A percentile compares a stretch with the other conserved stretches of the same genome.
Conservation (phyloP, 2,113 vertebrate species). For the Lucifuga dentata region DNA sequence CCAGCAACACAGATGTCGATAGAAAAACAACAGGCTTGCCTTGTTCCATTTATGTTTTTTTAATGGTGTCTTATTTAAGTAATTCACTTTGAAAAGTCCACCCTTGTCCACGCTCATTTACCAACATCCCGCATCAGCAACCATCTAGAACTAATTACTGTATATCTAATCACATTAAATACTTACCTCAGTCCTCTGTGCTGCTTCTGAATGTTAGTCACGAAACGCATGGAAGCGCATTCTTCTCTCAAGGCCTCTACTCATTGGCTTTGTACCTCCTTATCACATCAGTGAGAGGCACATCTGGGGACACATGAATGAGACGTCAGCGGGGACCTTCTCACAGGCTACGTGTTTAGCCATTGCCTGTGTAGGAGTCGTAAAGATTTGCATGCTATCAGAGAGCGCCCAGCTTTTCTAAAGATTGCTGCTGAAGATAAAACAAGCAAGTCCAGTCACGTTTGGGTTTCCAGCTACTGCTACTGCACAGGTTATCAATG, state of each 20-base stretch:
- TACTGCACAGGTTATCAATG: constrained; percentile 6
- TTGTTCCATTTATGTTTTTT: background rate
- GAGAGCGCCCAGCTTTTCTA: background rate
- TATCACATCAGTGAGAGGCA: constrained; percentile 40
- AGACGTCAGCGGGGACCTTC: background rate
- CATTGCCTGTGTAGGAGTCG: background rate
- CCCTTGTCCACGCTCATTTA: constrained; percentile 10
- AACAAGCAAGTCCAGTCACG: background rate
- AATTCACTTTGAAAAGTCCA: constrained; percentile 42
- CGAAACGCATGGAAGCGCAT: constrained; percentile 19
- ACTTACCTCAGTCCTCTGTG: constrained; percentile 24
- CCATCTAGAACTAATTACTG: constrained; percentile 54
- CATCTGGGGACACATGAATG: constrained; percentile 1
- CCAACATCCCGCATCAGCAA: constrained; percentile 26
- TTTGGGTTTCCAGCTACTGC: background rate
- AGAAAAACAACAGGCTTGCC: background rate
- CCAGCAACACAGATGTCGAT: background rate
- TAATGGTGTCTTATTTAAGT: constrained; percentile 5
- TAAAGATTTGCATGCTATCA: constrained; percentile 36
- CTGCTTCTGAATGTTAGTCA: constrained; percentile 51
- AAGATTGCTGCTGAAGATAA: constrained; percentile 16
- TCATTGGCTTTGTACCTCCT: constrained; percentile 13
- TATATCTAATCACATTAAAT: constrained; percentile 42
- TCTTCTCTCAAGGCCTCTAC: constrained; percentile 16
- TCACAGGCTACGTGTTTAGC: constrained; percentile 1